phyloP scores from a whole-genome alignment of 2,113 vertebrate species.

The Seriola quinqueradiata region DNA sequence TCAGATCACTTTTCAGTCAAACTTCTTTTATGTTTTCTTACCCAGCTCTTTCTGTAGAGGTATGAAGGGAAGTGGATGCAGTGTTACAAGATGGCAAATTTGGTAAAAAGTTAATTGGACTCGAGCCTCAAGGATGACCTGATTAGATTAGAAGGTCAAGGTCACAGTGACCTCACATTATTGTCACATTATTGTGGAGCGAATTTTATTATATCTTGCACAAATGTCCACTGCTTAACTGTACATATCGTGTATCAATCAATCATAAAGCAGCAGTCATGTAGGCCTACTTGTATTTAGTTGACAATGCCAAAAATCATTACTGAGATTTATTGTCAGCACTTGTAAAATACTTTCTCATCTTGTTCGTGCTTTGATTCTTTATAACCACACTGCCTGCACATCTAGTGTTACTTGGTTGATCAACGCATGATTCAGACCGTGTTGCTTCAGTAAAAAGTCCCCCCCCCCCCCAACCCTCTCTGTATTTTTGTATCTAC shows the following conservation, averaged over 20 bases:
- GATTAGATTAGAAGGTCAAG: too few species aligned
- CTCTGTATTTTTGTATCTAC: slow-evolving; percentile 7
- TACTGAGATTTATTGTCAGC: neutral
- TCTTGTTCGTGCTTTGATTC: neutral
- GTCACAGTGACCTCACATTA: too few species aligned
- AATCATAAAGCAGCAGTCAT: neutral
- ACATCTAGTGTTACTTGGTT: slow-evolving; percentile 9
- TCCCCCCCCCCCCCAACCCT: neutral
- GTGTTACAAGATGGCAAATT: neutral
- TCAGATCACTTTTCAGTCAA: neutral
- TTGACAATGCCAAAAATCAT: neutral
- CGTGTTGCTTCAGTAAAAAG: neutral
- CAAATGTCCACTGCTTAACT: neutral
- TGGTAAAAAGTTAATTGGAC: too few species aligned
- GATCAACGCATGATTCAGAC: slow-evolving; percentile 35
- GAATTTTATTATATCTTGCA: too few species aligned
- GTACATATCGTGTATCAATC: neutral
- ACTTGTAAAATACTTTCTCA: neutral
- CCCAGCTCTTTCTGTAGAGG: neutral
- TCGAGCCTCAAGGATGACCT: too few species aligned
- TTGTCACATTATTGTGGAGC: too few species aligned
- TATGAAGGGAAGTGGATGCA: neutral
- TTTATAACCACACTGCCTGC: neutral
- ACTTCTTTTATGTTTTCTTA: neutral
- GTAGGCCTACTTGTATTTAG: neutral